Evolutionary conservation across 2,113 vertebrate species (phyloP).

Genomic region (Pithys albifrons): DNA sequence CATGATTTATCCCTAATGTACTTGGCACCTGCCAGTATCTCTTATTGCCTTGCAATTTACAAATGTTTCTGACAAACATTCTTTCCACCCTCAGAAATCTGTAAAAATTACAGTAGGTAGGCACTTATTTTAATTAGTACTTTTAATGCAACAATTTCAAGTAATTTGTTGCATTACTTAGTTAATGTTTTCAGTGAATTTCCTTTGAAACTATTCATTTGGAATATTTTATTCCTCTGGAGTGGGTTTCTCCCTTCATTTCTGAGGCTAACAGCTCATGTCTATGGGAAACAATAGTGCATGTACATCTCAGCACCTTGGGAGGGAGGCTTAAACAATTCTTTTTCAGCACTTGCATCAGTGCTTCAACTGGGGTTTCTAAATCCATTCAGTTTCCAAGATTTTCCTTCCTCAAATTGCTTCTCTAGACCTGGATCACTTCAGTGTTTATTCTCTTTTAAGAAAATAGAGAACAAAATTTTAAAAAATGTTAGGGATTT

Average conservation of each 20-base stretch:
- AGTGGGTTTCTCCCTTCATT: neutral
- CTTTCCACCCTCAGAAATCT: neutral
- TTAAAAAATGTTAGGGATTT: neutral
- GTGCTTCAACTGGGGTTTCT: neutral
- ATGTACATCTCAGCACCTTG: neutral
- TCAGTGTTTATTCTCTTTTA: neutral
- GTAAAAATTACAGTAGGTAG: neutral
- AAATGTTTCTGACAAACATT: neutral
- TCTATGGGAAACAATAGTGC: neutral
- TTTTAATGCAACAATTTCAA: neutral
- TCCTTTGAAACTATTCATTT: neutral
- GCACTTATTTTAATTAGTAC: neutral
- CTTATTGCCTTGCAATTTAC: neutral
- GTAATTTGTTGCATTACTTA: neutral
- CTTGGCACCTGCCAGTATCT: neutral
- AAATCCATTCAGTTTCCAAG: neutral
- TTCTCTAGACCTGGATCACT: neutral
- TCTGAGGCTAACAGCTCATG: neutral
- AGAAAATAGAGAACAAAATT: neutral
- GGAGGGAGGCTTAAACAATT: neutral
- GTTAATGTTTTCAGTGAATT: neutral
- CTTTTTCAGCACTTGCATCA: neutral
- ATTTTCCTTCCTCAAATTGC: neutral
- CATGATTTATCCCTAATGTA: neutral
- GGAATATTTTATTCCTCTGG: neutral